Conservation (phyloP, 2,113 vertebrate genomes). For the Phaethon lepturus region DNA sequence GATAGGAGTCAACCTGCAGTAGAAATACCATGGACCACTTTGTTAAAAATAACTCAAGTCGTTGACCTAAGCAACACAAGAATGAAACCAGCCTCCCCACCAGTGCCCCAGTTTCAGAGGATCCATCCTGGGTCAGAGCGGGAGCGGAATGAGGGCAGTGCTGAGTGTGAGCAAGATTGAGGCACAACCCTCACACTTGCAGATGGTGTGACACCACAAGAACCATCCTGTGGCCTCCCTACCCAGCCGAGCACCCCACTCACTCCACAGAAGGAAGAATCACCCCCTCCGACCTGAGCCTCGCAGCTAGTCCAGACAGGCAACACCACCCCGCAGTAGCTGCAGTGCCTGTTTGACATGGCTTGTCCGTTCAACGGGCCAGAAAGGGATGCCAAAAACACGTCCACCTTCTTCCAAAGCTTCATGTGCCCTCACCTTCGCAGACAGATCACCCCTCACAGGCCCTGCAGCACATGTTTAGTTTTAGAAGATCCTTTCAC, state of each 20-base stretch:
- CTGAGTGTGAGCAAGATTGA: neutral
- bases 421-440: neutral
- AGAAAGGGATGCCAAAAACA: neutral
- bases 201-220: slow-evolving; percentile 6
- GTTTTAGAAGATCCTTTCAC: neutral
- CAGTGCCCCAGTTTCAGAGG: neutral
- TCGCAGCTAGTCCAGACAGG: neutral
- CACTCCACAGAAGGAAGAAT: neutral
- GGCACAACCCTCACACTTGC: neutral
- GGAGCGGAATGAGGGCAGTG: neutral
- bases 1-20: neutral
- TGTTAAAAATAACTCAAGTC: neutral
- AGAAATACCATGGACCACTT: neutral
- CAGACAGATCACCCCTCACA: neutral
- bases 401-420: neutral
- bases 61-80: neutral
- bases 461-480: neutral
- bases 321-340: accelerated
- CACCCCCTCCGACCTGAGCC: neutral
- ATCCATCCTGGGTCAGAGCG: neutral
- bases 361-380: neutral
- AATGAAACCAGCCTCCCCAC: neutral
- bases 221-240: neutral
- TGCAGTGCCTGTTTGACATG: neutral
- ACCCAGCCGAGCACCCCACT: neutral